phyloP scores from a whole-genome alignment of 2,113 vertebrate genomes.

The Otis tarda region DNA sequence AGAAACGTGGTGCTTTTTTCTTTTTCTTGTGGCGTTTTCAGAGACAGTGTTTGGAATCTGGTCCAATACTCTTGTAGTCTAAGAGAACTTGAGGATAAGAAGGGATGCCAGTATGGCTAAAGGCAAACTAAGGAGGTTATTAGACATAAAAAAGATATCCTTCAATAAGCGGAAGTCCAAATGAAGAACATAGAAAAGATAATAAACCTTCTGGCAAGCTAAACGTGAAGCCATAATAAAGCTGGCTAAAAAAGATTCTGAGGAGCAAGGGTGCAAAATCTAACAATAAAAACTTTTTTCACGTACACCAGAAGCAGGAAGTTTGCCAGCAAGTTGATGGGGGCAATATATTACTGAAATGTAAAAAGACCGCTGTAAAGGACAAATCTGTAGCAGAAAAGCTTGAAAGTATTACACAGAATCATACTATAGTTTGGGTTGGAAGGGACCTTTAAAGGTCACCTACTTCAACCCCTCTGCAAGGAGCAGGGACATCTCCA shows the following conservation, averaged over 20 bases:
- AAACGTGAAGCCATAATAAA: neutral
- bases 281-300: neutral
- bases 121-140: neutral
- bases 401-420: neutral
- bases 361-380: neutral
- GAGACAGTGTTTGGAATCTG: neutral
- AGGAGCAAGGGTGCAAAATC: neutral
- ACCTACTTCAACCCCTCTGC: too few species aligned
- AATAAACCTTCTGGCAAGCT: slow-evolving; percentile 9
- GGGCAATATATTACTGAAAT: neutral
- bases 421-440: too few species aligned
- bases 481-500: too few species aligned
- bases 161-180: neutral
- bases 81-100: neutral
- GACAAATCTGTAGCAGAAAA: neutral
- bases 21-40: neutral
- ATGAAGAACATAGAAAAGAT: neutral
- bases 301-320: neutral
- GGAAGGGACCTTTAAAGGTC: too few species aligned
- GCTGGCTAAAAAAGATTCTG: neutral
- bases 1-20: neutral
- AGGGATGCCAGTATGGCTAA: neutral
- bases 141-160: neutral
- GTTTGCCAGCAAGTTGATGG: neutral
- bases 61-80: neutral